Percentiles rank a stretch among this genome's conserved stretches.
Conservation (phyloP, 1,140 invertebrate genomes). For the Nasonia giraulti region DNA sequence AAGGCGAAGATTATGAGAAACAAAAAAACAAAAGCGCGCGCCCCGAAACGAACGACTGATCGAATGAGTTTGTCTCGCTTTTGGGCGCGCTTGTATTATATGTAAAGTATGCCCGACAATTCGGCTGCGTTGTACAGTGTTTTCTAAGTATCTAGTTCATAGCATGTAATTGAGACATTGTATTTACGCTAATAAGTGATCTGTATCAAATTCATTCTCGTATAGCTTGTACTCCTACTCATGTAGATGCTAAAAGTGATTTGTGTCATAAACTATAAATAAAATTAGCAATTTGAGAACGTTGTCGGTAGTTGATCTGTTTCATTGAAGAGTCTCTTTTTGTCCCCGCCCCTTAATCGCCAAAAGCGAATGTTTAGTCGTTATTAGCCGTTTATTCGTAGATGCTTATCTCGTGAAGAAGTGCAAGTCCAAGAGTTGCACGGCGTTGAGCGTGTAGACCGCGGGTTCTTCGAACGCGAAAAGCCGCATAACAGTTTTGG, state of each 20-base stretch:
- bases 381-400: no score
- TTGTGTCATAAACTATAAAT: slow-evolving; percentile 75
- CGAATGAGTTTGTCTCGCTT: slow-evolving; percentile 62
- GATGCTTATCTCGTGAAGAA: slow-evolving; percentile 57
- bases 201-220: slow-evolving; percentile 75
- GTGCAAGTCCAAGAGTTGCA: slow-evolving; percentile 60
- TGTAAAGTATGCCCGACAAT: slow-evolving; percentile 73
- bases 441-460: slow-evolving; percentile 64
- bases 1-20: slow-evolving; percentile 55
- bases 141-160: slow-evolving; percentile 76
- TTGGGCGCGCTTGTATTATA: slow-evolving; percentile 72
- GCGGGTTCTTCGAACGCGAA: slow-evolving; percentile 60
- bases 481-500: slow-evolving; percentile 58
- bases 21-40: slow-evolving; percentile 44
- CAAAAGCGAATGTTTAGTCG: no score
- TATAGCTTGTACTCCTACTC: slow-evolving; percentile 74
- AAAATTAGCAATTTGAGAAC: slow-evolving; percentile 75
- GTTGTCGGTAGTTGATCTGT: not conserved
- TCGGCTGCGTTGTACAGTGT: slow-evolving; percentile 75
- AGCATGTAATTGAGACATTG: slow-evolving; percentile 74
- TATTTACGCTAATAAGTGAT: slow-evolving; percentile 75
- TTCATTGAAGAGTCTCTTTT: not conserved
- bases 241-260: slow-evolving; percentile 75
- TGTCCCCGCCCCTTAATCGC: not conserved
- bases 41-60: slow-evolving; percentile 54